A percentile compares a stretch with the other conserved stretches of the same genome.
Conservation (phyloP, 2,113 vertebrate genomes). For the Muscicapa adusta region DNA sequence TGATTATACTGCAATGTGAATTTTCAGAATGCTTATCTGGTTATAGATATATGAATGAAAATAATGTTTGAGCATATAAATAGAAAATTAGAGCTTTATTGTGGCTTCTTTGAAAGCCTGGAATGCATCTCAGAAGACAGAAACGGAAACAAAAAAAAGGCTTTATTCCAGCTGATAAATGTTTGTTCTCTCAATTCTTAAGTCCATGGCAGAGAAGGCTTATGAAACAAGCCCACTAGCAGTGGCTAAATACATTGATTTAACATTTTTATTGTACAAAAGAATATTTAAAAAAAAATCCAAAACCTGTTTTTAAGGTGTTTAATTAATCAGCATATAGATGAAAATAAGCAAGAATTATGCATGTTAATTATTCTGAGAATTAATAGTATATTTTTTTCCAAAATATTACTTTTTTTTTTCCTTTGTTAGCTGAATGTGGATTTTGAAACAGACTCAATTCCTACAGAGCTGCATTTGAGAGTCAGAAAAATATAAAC, state of each 20-base stretch:
- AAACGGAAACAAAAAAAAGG: not conserved
- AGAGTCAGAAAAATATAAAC: not conserved
- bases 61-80: conserved; percentile 50
- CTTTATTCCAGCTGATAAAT: conserved; percentile 59
- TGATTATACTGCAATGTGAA: conserved; percentile 31
- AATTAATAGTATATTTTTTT: conserved; percentile 11
- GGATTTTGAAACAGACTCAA: conserved; percentile 15
- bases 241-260: conserved; percentile 1
- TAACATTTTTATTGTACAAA: not conserved
- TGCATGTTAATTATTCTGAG: conserved; percentile 14
- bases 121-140: conserved; percentile 53
- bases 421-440: conserved; percentile 2
- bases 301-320: not conserved
- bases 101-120: conserved; percentile 57
- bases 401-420: not conserved
- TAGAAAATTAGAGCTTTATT: conserved; percentile 65
- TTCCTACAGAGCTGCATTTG: not conserved
- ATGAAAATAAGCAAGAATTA: conserved; percentile 18
- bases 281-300: not conserved
- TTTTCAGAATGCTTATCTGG: conserved; percentile 58
- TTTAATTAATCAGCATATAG: conserved; percentile 50
- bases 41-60: conserved; percentile 50
- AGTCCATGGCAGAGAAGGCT: conserved; percentile 6
- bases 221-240: conserved; percentile 32
- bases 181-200: conserved; percentile 31